Base-by-base conservation (phyloP, 2,113 vertebrate species). In the Gasterosteus nipponicus region DNA sequence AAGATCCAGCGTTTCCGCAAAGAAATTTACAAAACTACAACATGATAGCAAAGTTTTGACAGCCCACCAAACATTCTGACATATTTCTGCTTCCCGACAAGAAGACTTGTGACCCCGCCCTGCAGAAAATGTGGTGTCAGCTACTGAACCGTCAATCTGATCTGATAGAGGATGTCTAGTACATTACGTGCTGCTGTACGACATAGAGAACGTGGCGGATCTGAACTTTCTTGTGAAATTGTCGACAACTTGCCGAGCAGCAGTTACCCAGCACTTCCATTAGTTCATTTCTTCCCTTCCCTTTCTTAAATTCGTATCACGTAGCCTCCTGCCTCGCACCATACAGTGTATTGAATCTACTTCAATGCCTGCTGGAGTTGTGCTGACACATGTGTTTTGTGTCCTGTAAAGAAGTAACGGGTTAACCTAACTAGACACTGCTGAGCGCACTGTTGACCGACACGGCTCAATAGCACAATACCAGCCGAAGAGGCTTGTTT, bases 401-500 rank as follows among this genome's bases (percentile, higher is more conserved):
- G 39, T 35, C 72, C 38, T 19, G 18, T 16, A 42, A 69, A 77
- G 41, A 42, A 22, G 9, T 38, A 68, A 69, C 41, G 22, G n/a
- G 19, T 38, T 5, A 12, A 33, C 1, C 16, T 26, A 12, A 64
- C 16, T 39, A 29, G 47, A 53, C 16, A 68, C 6, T 0, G 71
- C 69, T 75, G 81, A 80, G 22, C 62, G 22, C 58, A 31, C 44
- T 51, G 66, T 66, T 61, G 66, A 71, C 38, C 61, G 39, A 33
- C 35, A 8, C 62, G 41, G 47, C 33, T 84, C 87, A 66, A 84
- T 80, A 80, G 2, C 59, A 62, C 33, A 63, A 41, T 39, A 29
- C 8, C 38, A 38, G 41, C 51, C 31, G 22, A 26, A 3, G 53
- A 57, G 29, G 19, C 14, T 2, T 12, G 56, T 67, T 7, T 58